Evolutionary conservation across 2,888 invertebrate genomes (phyloP).

Genomic region (Salpingus planirostris): DNA sequence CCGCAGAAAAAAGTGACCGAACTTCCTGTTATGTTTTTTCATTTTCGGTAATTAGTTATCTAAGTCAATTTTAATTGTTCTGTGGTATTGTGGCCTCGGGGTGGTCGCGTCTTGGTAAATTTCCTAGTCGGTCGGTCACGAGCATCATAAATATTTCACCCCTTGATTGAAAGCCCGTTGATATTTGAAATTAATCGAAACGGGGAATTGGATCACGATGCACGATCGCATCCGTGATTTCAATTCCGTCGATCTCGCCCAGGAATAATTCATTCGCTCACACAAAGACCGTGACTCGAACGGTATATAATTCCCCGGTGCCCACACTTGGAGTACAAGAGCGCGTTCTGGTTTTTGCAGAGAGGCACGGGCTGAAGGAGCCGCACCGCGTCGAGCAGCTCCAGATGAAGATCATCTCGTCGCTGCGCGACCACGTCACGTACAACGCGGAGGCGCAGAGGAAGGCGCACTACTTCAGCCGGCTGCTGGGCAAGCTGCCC

Average conservation of each 20-base stretch:
- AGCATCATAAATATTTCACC: too few species aligned
- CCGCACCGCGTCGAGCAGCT: slow-evolving; percentile 88
- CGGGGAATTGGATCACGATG: slow-evolving; percentile 21
- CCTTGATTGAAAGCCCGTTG: slow-evolving; percentile 19
- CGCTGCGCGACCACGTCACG: slow-evolving; percentile 91
- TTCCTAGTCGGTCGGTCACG: too few species aligned
- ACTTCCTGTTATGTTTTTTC: too few species aligned
- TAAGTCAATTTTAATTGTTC: too few species aligned
- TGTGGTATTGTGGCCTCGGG: too few species aligned
- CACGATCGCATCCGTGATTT: slow-evolving; percentile 16
- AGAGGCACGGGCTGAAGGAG: slow-evolving; percentile 86
- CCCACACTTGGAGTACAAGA: too few species aligned
- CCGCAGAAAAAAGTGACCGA: too few species aligned
- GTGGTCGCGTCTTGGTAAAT: too few species aligned
- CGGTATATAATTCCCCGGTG: too few species aligned
- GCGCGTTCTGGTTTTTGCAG: too few species aligned
- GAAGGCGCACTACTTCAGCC: slow-evolving; percentile 89
- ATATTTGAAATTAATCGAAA: slow-evolving; percentile 21
- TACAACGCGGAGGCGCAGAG: slow-evolving; percentile 81
- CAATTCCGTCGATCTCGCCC: slow-evolving; percentile 10
- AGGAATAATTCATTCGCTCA: slow-evolving; percentile 15
- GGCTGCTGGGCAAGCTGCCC: slow-evolving; percentile 84
- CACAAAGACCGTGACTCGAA: slow-evolving; percentile 14
- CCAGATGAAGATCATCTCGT: slow-evolving; percentile 94
- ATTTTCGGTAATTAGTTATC: too few species aligned